phyloP scores from a whole-genome alignment of 2,113 vertebrate species.

The Sturnus vulgaris region DNA sequence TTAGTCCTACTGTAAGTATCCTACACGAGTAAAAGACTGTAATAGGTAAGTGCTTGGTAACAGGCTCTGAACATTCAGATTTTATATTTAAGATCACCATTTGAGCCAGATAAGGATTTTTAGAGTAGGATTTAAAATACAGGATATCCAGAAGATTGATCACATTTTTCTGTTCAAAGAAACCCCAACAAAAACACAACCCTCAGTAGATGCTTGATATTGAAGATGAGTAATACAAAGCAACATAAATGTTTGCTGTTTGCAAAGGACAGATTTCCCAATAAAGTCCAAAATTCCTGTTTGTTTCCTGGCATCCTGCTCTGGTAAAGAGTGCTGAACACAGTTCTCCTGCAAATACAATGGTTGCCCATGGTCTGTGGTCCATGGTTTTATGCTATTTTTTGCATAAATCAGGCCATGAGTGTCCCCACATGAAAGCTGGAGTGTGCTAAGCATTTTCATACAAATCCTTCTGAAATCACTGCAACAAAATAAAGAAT shows the following conservation, averaged over 20 bases:
- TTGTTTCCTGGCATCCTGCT: not conserved
- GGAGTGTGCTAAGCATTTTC: not conserved
- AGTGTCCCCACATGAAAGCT: not conserved
- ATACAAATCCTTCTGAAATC: not conserved
- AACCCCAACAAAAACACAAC: rapidly evolving
- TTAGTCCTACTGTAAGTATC: not conserved
- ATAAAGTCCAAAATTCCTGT: not conserved
- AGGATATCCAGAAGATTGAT: not conserved
- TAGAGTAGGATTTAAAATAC: not conserved
- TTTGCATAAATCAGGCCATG: not conserved
- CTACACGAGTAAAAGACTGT: not conserved
- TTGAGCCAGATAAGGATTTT: not conserved
- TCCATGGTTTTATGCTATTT: not conserved
- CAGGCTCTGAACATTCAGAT: not conserved
- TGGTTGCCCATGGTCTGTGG: not conserved
- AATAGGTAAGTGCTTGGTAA: not conserved
- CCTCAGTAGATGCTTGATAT: not conserved
- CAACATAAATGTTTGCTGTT: not conserved
- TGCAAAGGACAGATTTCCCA: not conserved
- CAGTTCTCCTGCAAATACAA: not conserved
- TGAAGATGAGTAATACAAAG: not conserved
- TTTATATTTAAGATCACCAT: not conserved
- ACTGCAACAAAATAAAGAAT: not conserved
- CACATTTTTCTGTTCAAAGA: not conserved
- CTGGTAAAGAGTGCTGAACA: not conserved